Base-by-base conservation (phyloP, 2,797 vertebrate genomes). In the Bovichtus variegatus region DNA sequence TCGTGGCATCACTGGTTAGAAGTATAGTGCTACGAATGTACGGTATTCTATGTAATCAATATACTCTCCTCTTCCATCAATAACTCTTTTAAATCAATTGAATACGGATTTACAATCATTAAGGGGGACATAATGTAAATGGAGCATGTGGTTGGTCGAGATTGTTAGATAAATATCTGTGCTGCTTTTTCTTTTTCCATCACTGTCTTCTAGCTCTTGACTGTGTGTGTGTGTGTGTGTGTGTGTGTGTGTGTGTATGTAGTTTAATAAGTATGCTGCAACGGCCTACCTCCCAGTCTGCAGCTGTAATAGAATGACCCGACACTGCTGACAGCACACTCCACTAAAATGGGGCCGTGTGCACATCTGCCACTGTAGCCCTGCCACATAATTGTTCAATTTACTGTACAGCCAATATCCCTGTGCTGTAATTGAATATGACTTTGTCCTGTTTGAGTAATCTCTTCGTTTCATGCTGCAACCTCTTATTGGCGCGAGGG, bases 361-460 rank as follows among this genome's bases (percentile, higher is more conserved):
- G 76, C 84, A 89, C 86, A 89, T 92, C 89, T 93, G 86, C 86
- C 82, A 81, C 78, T 68, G 82, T 76, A 87, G 81, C 87, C 50
- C 64, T 83, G 74, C 71, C 77, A 87, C 88, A 91, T 92, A 91
- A 92, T 92, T 91, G 90, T 92, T 90, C 86, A 87, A 92, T 94
- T 93, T 91, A 92, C 89, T 90, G 88, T 92, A 87, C 77, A 83
- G 89, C 88, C 89, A 91, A 92, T 92, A 92, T 90, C 86, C 80
- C 73, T 13, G 55, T 53, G 58, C 83, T 64, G 85, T 94, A 92
- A 93, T 92, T 92, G 88, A 93, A 91, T 90, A 93, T 92, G 93
- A 93, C 92, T 92, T 92, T 89, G 90, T 92, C 83, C 85, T 86
- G 85, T 90, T 89, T 92, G 89, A 94, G 86, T 92, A 87, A 92